Base-by-base conservation (phyloP, 2,113 vertebrate genomes). In the Podarcis muralis region DNA sequence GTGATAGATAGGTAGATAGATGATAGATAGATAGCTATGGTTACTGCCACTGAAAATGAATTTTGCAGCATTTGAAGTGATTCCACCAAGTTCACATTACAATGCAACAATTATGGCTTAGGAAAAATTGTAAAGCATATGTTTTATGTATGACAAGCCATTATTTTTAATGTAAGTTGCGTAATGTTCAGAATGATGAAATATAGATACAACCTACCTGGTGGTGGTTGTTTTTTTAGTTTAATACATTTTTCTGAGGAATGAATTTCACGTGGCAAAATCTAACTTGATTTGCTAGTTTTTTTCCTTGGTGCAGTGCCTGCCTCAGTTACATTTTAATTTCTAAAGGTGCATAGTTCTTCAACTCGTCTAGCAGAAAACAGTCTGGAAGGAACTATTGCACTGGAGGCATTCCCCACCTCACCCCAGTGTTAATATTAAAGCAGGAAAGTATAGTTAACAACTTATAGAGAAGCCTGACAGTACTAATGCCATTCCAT, bases 391-490 rank as follows among this genome's bases (percentile, higher is more conserved):
- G 40, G 43, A 79, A 79, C 12, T 30, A 53, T 37, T 79, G 25
- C 6, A 30, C 43, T 53, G 48, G 15, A 23, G 25, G 40, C 18
- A 40, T 37, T 27, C 27, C 32, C 16, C 59, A 62, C 59, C 48
- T 53, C 48, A 62, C n/a, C 1, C 43, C 84, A 48, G 9, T 11
- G 90, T 94, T 93, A 87, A 92, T 92, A 71, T 93, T 85, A 75
- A 93, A 91, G 20, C 57, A 57, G 20, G 1, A 68, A 74, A 62
- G 12, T 37, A 37, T 72, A 40, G 22, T 85, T 89, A 91, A 88
- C 85, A 94, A 43, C 76, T 89, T 90, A 85, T 82, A 85, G 86
- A 81, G 65, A 25, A 62, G 86, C 66, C 23, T 62, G 84, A 87
- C 48, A 71, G 18, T 57, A 27, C 48, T 78, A 93, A 89, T 92